Evolutionary conservation across 2,797 vertebrate species (phyloP), one percentile per base, ranked within the genome.

Genomic region (Choloepus didactylus): DNA sequence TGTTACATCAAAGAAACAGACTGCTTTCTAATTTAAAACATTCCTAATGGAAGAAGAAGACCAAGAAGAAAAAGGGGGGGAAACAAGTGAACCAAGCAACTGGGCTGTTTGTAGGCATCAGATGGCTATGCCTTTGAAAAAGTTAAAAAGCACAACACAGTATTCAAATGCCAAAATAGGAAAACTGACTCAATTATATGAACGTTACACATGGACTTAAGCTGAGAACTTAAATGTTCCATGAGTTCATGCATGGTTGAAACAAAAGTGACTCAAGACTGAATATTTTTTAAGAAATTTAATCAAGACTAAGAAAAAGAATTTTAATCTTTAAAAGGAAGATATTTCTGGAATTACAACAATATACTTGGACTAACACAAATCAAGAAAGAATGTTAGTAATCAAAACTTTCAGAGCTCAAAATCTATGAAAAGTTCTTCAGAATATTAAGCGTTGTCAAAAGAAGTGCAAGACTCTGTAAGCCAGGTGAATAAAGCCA

Each of bases 241-340:
- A 16, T 29, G 76, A 91, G 73, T 41, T 87, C 21, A 31, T 69
- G 49, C 0, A 1, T 62, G 54, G 35, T 21, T 84, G 35, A 92
- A 77, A 83, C 56, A 64, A 95, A 87, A 70, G 9, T 83, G 46
- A 21, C 35, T 23, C 79, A 56, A 88, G 38, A 25, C 0, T 82
- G 76, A 82, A 69, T 76, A 92, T 88, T 69, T 67, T 92, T 7
- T 35, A 87, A 81, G 41, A 92, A 92, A 83, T 31, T 44, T 88
- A 76, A 83, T 92, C 35, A 62, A 62, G 62, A 51, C 23, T 29
- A 70, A 91, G 60, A 87, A 82, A 66, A 76, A 35, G 2, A 69
- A 83, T 77, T 83, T 83, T 92, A 18, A 54, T 83, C 70, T 62
- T 95, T 83, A 83, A 95, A 62, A 59, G 46, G 49, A 95, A 49